Evolutionary conservation across 2,888 invertebrate species (phyloP), one percentile per base, ranked within the genome.

Genomic region (Pterostichus niger): DNA sequence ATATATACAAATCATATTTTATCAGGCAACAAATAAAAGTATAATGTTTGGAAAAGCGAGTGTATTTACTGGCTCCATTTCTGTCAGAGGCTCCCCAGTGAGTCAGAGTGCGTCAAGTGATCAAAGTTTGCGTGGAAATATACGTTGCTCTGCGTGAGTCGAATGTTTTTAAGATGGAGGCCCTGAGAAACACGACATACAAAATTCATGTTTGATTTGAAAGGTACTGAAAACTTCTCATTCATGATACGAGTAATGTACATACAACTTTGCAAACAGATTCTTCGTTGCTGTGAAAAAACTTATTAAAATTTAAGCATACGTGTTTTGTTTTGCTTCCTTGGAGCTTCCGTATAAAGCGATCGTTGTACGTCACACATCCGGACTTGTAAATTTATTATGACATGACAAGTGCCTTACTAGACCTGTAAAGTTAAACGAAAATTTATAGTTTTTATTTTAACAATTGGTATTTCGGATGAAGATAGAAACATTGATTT

Each of bases 241-340:
- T 31, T 59, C 33, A n/a, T 33, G 64, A 35, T 64, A n/a, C n/a
- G n/a, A n/a, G n/a, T n/a, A 64, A 64, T 13, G 64, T 40, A 35
- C n/a, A 6, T 33, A 31, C 31, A 64, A 33, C 35, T 64, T 31
- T n/a, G 64, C 6, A 64, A 64, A 64, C 64, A 64, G 35, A 64
- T 64, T 64, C 64, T 64, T 33, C 35, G 35, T 64, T 64, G 64
- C 64, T 33, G 11, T 64, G 64, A 33, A 11, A 13, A 64, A 64
- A 64, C 64, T 64, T 35, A 64, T 64, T 64, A 64, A 64, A 33
- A 31, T 64, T 64, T 33, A n/a, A 64, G 64, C n/a, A n/a, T 64
- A 35, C 64, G 64, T 64, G 35, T n/a, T 64, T 64, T 64, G 61
- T 61, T 61, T 61, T 31, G 31, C 61, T 61, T 64, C 35, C 35